A percentile compares a stretch with the other conserved stretches of the same genome.
Evolutionary conservation across 1,140 invertebrate species (phyloP).

Genomic region (Temnothorax nylanderi): DNA sequence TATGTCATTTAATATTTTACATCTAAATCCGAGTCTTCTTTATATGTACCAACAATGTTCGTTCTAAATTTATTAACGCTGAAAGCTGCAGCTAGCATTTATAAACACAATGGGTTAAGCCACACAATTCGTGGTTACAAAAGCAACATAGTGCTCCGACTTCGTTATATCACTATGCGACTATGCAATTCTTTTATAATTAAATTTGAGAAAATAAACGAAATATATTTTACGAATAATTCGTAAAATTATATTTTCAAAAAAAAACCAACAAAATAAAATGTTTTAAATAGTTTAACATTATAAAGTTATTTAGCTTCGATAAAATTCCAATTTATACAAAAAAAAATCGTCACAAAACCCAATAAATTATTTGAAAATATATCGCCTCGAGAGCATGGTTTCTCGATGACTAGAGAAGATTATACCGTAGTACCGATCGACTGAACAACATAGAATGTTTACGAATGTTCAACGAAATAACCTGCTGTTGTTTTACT

Average conservation of each 20-base stretch:
- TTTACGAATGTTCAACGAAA: constrained; percentile 13
- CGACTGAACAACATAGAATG: constrained; percentile 19
- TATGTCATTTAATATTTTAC: not conserved
- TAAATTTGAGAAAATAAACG: not conserved
- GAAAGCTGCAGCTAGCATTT: not conserved
- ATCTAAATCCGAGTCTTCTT: not conserved
- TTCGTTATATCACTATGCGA: no score
- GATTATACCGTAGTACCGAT: not conserved
- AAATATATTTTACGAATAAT: not conserved
- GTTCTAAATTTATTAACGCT: constrained; percentile 1
- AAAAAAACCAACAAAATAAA: not conserved
- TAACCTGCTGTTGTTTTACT: constrained; percentile 37
- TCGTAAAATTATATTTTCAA: not conserved
- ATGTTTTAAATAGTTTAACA: not conserved
- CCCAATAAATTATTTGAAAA: not conserved
- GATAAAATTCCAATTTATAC: not conserved
- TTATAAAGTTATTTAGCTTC: not conserved
- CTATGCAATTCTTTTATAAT: not conserved
- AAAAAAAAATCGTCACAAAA: not conserved
- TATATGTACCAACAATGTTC: not conserved
- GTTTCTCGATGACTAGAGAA: not conserved
- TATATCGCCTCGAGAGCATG: not conserved
- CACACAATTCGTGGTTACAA: not conserved
- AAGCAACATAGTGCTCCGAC: not conserved
- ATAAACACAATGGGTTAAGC: not conserved